phyloP scores from a whole-genome alignment of 2,888 invertebrate genomes.

The Junonia oenone region DNA sequence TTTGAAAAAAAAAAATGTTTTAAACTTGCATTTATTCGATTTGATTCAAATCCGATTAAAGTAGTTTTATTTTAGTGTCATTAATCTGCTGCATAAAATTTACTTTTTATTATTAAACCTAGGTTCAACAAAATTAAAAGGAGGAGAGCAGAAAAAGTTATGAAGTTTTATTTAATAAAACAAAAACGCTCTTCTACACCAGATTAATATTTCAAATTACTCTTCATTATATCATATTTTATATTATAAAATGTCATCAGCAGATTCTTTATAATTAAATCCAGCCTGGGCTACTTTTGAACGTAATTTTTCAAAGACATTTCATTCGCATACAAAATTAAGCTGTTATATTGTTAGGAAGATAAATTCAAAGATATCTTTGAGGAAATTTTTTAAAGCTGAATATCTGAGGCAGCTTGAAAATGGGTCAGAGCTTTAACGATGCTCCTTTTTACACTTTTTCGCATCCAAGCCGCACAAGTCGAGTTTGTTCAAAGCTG shows the following conservation, averaged over 20 bases:
- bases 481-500: constrained; percentile 26
- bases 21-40: too few relatives aligned
- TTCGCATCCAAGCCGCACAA: constrained; percentile 27
- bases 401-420: constrained; percentile 22
- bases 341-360: constrained; percentile 21
- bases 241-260: not conserved
- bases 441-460: constrained; percentile 51
- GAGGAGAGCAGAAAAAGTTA: too few relatives aligned
- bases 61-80: too few relatives aligned
- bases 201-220: too few relatives aligned
- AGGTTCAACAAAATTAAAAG: too few relatives aligned
- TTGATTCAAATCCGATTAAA: too few relatives aligned
- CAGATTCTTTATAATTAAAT: not conserved
- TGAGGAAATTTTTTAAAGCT: constrained; percentile 19
- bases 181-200: too few relatives aligned
- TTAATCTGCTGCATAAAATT: too few relatives aligned
- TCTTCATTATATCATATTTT: not conserved
- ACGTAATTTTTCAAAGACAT: constrained; percentile 5
- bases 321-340: constrained; percentile 19
- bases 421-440: constrained; percentile 57
- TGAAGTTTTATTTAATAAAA: too few relatives aligned
- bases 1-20: too few relatives aligned
- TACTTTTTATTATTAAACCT: too few relatives aligned
- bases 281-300: not conserved
- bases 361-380: constrained; percentile 24